phyloP scores from a whole-genome alignment of 2,888 invertebrate genomes.

The Sicus ferrugineus region DNA sequence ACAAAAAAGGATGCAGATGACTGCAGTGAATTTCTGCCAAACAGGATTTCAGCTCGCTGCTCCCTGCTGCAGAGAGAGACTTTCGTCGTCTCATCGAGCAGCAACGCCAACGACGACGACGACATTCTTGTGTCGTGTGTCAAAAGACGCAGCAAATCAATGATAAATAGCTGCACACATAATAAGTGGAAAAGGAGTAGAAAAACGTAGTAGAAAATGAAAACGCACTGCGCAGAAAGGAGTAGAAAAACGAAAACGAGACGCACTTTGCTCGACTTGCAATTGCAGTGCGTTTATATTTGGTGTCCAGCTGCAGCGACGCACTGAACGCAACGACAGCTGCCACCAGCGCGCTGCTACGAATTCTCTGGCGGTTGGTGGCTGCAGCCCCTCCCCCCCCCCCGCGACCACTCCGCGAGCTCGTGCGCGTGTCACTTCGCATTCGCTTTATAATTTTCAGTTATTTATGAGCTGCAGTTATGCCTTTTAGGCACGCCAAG shows the following conservation, averaged over 20 bases:
- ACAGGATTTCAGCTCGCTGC: not conserved
- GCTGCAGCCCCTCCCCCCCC: no score
- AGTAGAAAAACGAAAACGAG: not conserved
- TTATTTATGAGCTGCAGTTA: constrained; percentile 49
- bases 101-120: constrained; percentile 4
- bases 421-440: not conserved
- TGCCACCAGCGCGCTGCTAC: constrained; percentile 8
- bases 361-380: constrained; percentile 26
- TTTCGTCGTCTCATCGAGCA: not conserved
- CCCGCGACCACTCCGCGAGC: constrained; percentile 22
- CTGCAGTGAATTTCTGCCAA: constrained; percentile 35
- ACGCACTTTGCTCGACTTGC: constrained; percentile 45
- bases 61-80: not conserved
- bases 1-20: constrained; percentile 34
- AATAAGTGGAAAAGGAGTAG: no score
- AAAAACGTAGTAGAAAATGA: not conserved
- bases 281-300: constrained; percentile 39
- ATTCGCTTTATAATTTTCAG: constrained; percentile 36
- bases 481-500: constrained; percentile 48
- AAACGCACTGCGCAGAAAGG: not conserved
- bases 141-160: not conserved
- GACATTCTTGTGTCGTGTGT: not conserved
- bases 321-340: not conserved
- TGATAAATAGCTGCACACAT: not conserved
- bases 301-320: not conserved